Conservation (phyloP, 2,888 invertebrate species). For the Lasioglossum lativentre region DNA sequence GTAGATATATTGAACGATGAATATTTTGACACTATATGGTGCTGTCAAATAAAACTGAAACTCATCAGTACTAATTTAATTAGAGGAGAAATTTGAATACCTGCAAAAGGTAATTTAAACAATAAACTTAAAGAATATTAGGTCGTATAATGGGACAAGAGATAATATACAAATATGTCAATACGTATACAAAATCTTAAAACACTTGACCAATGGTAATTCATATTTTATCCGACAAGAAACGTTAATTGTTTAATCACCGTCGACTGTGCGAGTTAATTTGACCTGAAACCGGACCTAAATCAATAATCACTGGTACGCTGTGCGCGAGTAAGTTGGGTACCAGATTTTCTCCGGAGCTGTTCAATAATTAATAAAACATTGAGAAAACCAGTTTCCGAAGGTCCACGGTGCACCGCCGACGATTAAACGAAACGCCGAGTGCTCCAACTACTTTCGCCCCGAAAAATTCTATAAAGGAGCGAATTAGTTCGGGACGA, state of each 20-base stretch:
- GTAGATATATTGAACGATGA: not conserved
- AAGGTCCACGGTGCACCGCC: not conserved
- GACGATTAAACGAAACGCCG: not conserved
- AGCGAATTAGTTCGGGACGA: slow-evolving; percentile 19
- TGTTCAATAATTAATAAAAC: not conserved
- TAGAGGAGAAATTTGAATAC: not conserved
- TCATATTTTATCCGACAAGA: not conserved
- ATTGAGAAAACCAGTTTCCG: not conserved
- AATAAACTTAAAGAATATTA: no score
- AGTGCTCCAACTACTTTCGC: not conserved
- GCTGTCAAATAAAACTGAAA: not conserved
- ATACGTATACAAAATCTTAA: not conserved
- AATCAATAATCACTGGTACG: not conserved
- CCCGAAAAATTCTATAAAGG: not conserved
- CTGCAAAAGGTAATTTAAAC: not conserved
- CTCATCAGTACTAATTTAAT: no score
- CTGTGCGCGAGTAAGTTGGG: not conserved
- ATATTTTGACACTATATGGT: not conserved
- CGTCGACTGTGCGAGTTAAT: not conserved
- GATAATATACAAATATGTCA: no score
- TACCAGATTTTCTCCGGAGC: no score
- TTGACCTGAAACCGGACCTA: not conserved
- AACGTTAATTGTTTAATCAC: not conserved
- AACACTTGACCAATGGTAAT: not conserved
- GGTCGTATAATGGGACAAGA: not conserved